A percentile compares a stretch with the other conserved stretches of the same genome.
phyloP scores from a whole-genome alignment of 2,888 invertebrate species.

The Andrena minutula region DNA sequence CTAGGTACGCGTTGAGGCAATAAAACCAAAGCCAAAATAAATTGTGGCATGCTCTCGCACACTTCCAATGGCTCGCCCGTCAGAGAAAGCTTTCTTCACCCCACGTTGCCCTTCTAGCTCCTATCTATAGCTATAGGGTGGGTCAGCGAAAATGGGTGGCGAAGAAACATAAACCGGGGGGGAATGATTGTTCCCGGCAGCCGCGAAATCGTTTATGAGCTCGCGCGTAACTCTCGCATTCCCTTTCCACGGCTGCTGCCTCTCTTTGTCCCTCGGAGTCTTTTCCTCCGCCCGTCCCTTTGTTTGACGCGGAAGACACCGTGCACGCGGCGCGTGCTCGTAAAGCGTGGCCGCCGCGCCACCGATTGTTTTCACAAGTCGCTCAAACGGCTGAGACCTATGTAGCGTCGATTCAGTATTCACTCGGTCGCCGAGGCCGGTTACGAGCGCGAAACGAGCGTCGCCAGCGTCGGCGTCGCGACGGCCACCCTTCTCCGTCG shows the following conservation, averaged over 20 bases:
- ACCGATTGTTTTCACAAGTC: conserved; percentile 69
- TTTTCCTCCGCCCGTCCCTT: conserved; percentile 33
- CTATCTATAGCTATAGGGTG: background rate
- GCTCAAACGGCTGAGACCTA: conserved; percentile 51
- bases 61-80: too few species aligned
- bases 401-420: too few species aligned
- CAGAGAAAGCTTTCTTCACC: background rate
- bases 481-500: background rate
- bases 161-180: conserved; percentile 5
- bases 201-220: conserved; percentile 31
- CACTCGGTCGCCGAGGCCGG: background rate
- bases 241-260: background rate
- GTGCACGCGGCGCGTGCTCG: conserved; percentile 16
- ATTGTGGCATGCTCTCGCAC: too few species aligned
- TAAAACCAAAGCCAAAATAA: too few species aligned
- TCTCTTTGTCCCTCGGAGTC: conserved; percentile 11
- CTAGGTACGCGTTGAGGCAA: too few species aligned
- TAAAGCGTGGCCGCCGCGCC: conserved; percentile 41
- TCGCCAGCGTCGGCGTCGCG: background rate
- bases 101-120: background rate
- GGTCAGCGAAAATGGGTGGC: background rate
- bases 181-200: conserved; percentile 23
- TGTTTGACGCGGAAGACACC: conserved; percentile 31
- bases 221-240: background rate
- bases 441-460: conserved; percentile 25